These are phyloP conservation scores for Nebria ingens DNA, from an alignment of 1,140 invertebrate genomes.

Conservation along the genomic window DNA sequence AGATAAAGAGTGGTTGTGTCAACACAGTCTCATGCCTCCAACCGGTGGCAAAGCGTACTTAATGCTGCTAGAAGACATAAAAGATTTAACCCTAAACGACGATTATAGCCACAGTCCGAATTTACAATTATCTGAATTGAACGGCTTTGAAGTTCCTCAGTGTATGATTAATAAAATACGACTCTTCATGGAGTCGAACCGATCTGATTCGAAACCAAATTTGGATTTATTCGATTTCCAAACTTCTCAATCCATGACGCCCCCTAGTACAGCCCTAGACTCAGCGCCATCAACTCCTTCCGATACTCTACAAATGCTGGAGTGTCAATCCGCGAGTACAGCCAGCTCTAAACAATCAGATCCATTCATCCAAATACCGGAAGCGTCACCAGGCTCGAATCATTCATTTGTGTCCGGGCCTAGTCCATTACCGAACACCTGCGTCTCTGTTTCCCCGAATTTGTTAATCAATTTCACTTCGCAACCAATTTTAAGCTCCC, in stretches of 20 bases:
- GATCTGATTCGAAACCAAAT: constrained; percentile 26
- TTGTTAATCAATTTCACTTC: constrained; percentile 19
- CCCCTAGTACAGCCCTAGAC: constrained; percentile 27
- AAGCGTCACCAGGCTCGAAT: constrained; percentile 30
- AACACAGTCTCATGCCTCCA: constrained; percentile 62
- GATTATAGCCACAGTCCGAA: constrained; percentile 59
- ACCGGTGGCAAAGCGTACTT: constrained; percentile 71
- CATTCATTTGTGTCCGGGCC: constrained; percentile 30
- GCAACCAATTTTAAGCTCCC: not conserved
- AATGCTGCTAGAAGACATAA: constrained; percentile 69
- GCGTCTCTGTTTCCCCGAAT: constrained; percentile 22
- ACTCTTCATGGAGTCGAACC: constrained; percentile 38
- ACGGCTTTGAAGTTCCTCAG: constrained; percentile 60
- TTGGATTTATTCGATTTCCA: constrained; percentile 28
- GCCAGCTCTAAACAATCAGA: constrained; percentile 27
- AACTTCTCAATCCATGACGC: constrained; percentile 27
- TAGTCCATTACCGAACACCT: constrained; percentile 18
- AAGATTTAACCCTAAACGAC: constrained; percentile 57
- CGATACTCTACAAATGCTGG: constrained; percentile 23
- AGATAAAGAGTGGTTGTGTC: constrained; percentile 73
- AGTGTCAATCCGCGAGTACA: constrained; percentile 22
- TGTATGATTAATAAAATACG: constrained; percentile 64
- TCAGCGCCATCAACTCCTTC: constrained; percentile 28
- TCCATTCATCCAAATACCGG: constrained; percentile 30
- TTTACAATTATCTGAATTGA: constrained; percentile 52